Evolutionary conservation across 2,113 vertebrate genomes (phyloP), one percentile per base, ranked within the genome.

Genomic region (Felis chaus): DNA sequence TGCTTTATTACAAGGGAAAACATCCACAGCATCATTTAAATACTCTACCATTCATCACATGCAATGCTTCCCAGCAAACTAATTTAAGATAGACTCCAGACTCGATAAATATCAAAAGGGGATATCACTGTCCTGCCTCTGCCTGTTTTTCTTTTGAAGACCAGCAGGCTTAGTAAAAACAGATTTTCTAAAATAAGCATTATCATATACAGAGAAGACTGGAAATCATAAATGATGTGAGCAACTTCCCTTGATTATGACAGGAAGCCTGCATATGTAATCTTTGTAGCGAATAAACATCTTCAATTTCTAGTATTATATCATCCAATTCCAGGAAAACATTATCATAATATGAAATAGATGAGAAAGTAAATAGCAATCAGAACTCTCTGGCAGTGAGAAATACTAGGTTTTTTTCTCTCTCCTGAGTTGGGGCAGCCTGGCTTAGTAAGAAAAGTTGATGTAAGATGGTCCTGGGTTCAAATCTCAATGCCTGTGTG

Each of bases 301-400:
- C 97, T 97, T 95, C 97, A 95, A 93, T 98, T 98, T 98, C 97
- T 97, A 97, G 97, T 57, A 98, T 97, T 97, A 66, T 98, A 97
- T 97, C 97, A 98, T 97, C 95, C 97, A 95, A 95, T 98, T 98
- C 97, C 97, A 97, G 97, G 97, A 98, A 98, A 97, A 97, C 97
- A 98, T 98, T 98, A 98, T 57, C 98, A 98, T 98, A 98, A 98
- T 97, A 96, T 97, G 97, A 98, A 98, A 97, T 95, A 97, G 92
- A 97, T 83, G 95, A 97, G 95, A 97, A 97, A 98, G 92, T 86
- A 96, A 97, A 95, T 92, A 87, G 96, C 92, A 89, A 83, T 91
- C 85, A 93, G 78, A 89, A 79, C 71, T 69, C 65, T 69, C 96
- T 85, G 94, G 89, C 95, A 92, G 68, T 53, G 74, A 95, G 87